A percentile compares a stretch with the other conserved stretches of the same genome.
Evolutionary conservation across 53 echinoderm and acorn worm species (phyloP).

Genomic region (Mesocentrotus franciscanus): DNA sequence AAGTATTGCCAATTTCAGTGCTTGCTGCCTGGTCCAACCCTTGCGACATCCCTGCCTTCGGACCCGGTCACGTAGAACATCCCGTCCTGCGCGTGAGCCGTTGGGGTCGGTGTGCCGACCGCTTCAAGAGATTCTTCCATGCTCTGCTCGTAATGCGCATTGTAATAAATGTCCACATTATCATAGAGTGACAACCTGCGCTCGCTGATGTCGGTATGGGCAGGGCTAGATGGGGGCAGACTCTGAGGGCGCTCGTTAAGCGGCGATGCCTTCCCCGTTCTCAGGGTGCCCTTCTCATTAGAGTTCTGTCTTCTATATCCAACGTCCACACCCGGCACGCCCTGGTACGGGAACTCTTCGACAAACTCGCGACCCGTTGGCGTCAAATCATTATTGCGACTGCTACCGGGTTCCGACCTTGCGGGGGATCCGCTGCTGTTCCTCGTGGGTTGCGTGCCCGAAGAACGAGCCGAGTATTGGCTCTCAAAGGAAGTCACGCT

Average conservation of each 20-base stretch:
- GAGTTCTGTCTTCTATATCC: constrained; percentile 8
- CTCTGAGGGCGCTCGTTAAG: constrained; percentile 88
- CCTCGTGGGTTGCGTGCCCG: constrained; percentile 52
- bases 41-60: constrained; percentile 21
- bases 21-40: constrained; percentile 7
- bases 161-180: constrained; percentile 94
- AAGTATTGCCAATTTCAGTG: constrained; percentile 52
- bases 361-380: constrained; percentile 63
- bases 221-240: constrained; percentile 88
- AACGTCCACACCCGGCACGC: background rate
- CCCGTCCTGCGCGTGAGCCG: constrained; percentile 68
- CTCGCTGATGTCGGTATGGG: constrained; percentile 77
- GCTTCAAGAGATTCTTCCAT: constrained; percentile 98
- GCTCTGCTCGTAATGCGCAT: constrained; percentile 93
- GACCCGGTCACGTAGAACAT: constrained; percentile 55
- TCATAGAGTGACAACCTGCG: constrained; percentile 91
- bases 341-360: constrained; percentile 38
- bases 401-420: constrained; percentile 67
- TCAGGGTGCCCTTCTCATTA: constrained; percentile 68
- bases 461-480: constrained; percentile 70
- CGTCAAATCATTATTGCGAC: constrained; percentile 48
- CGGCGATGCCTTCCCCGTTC: constrained; percentile 74
- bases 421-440: constrained; percentile 56
- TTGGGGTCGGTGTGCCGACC: constrained; percentile 90
- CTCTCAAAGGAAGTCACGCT: constrained; percentile 93